Evolutionary conservation across 30 jellyfish, hydroid and myxozoan species (phyloP), one percentile per base, ranked within the genome.

Genomic region (Aurelia aurita): DNA sequence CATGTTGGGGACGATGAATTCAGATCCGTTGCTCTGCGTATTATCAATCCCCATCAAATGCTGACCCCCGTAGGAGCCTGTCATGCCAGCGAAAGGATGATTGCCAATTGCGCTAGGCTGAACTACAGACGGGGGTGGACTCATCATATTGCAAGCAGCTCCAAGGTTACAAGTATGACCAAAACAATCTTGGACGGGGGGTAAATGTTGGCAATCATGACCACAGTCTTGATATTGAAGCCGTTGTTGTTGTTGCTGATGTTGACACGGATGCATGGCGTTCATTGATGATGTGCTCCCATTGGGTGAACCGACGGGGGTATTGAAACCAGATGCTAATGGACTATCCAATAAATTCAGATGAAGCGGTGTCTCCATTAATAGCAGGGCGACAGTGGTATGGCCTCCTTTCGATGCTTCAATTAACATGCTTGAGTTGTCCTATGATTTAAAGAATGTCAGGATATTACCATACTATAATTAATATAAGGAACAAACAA

Each of bases 321-420:
- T 89, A 23, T 93, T 88, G 84, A 83, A 94, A 27, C 97, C 99
- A 54, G 99, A 70, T 26, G 80, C 89, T 60, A 64, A 31, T 3
- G 95, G 86, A 58, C 90, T 80, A 34, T 94, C 99, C 31, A 96
- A 39, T 60, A 90, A 91, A 58, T 78, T 90, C 65, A 89, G 44
- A 47, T 87, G 98, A 19, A 90, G 60, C 10, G 91, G 97, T 14
- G 98, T 89, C 68, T 95, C 97, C 72, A 95, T 80, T 2, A 95
- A 84, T 55, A 95, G 91, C 44, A 90, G 78, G 62, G 98, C 99
- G 12, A 95, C 98, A 19, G 89, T 84, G 0, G 97, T 87, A 77
- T 95, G 99, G 26, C 99, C 99, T n/a, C 98, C 99, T 77, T 90
- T 95, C 21, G 99, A 93, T 19, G 99, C 99, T 80, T 95, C 99